A percentile compares a stretch with the other conserved stretches of the same genome.
Evolutionary conservation across 2,797 vertebrate species (phyloP).

Genomic region (Gymnothorax javanicus): DNA sequence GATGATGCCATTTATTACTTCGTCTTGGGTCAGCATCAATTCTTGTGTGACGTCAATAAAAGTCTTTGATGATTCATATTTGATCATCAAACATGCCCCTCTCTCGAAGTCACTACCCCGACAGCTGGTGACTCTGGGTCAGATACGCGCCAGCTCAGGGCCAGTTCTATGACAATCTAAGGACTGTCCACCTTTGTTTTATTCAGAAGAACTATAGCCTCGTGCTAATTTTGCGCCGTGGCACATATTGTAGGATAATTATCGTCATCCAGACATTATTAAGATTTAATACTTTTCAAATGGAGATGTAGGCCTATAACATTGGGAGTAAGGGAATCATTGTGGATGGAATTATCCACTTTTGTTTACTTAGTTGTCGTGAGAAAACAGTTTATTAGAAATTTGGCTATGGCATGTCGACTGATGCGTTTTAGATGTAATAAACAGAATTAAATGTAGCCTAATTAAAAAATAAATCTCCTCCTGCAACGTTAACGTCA

Average conservation of each 20-base stretch:
- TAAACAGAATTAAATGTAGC: neutral
- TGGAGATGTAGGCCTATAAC: neutral
- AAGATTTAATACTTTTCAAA: neutral
- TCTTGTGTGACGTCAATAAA: neutral
- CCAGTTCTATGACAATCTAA: too few species aligned
- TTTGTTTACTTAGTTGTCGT: neutral
- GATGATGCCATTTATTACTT: neutral
- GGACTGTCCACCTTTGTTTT: too few species aligned
- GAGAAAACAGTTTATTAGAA: neutral
- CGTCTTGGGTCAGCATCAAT: neutral
- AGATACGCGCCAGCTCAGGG: too few species aligned
- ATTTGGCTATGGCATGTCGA: neutral
- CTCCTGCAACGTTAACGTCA: neutral
- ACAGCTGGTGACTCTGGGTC: too few species aligned
- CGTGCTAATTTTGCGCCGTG: too few species aligned
- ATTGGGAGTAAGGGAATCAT: neutral
- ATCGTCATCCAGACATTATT: too few species aligned
- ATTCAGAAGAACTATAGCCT: too few species aligned
- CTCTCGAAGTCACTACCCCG: neutral
- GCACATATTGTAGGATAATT: too few species aligned
- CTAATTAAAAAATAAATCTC: too few species aligned
- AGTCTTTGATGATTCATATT: slow-evolving; percentile 1
- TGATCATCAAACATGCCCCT: neutral
- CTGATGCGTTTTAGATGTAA: neutral
- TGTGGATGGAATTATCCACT: neutral